Percentiles rank a stretch among this genome's conserved stretches.
These are phyloP conservation scores for Chaetorhynchus papuensis DNA, from an alignment of 2,113 vertebrate genomes.

Conservation along the genomic window DNA sequence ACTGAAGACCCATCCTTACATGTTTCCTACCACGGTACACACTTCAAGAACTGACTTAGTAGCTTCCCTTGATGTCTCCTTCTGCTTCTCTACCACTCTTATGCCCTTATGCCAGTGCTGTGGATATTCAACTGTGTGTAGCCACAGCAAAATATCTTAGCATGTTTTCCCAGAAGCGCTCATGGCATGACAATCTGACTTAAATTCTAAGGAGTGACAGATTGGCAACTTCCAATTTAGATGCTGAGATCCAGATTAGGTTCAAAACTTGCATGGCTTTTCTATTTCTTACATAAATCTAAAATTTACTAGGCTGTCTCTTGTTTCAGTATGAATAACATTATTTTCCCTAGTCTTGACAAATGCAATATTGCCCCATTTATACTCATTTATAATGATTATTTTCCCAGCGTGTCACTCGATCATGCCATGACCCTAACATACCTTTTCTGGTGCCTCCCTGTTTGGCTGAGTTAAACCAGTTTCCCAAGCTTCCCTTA, in stretches of 20 bases:
- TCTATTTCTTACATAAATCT: background rate
- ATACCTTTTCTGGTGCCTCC: background rate
- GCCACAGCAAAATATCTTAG: background rate
- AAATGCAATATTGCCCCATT: background rate
- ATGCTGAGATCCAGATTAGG: background rate
- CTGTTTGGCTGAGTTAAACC: background rate
- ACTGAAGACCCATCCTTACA: background rate
- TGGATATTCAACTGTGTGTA: background rate
- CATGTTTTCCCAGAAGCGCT: background rate
- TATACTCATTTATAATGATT: background rate
- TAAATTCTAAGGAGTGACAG: background rate
- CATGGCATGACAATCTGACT: background rate
- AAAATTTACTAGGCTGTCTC: background rate
- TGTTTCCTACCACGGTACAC: background rate
- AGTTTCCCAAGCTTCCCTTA: rapidly evolving
- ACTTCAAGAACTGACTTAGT: background rate
- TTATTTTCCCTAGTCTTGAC: background rate
- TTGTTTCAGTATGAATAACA: background rate
- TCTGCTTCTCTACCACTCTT: background rate
- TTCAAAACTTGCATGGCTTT: background rate
- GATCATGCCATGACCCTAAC: background rate
- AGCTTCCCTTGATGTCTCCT: background rate
- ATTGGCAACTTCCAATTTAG: background rate
- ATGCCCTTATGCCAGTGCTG: background rate
- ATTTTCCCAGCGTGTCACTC: background rate